Conservation (phyloP, 2,888 invertebrate species). For the Drosophila incognita region DNA sequence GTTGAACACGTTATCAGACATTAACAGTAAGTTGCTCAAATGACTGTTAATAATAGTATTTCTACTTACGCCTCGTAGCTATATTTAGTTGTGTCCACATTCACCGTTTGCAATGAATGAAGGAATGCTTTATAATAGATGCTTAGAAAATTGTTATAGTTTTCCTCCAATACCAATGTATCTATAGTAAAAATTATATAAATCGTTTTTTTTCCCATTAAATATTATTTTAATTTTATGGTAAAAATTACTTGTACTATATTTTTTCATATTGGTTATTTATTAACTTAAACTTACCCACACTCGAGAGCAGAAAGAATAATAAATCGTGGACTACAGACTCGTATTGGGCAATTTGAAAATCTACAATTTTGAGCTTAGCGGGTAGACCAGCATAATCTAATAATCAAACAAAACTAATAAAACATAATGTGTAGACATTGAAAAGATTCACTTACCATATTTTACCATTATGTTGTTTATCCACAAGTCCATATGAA, state of each 20-base stretch:
- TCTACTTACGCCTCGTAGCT: conserved; percentile 84
- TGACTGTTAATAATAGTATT: background rate
- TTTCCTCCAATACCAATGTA: conserved; percentile 84
- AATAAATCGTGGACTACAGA: conserved; percentile 86
- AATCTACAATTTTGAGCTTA: conserved; percentile 87
- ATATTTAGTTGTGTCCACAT: conserved; percentile 83
- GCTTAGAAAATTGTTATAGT: conserved; percentile 86
- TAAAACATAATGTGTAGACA: no score
- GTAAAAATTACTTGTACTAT: background rate
- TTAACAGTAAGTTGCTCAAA: background rate
- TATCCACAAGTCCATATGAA: conserved; percentile 87
- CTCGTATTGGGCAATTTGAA: conserved; percentile 86
- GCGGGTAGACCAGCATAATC: conserved; percentile 82
- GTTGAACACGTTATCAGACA: background rate
- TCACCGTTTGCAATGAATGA: conserved; percentile 83
- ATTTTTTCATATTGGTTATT: background rate
- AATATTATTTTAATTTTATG: background rate
- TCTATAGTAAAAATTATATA: conserved; percentile 48
- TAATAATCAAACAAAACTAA: conserved; percentile 2
- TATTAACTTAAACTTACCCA: conserved; percentile 60
- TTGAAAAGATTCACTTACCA: conserved; percentile 68
- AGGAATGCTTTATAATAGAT: conserved; percentile 86
- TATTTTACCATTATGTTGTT: conserved; percentile 87
- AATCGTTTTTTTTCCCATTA: background rate
- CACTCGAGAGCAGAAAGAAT: conserved; percentile 87